Percentiles rank a stretch among this genome's conserved stretches.
These are phyloP conservation scores for Macropis europaea DNA, from an alignment of 2,888 invertebrate genomes.

Conservation along the genomic window DNA sequence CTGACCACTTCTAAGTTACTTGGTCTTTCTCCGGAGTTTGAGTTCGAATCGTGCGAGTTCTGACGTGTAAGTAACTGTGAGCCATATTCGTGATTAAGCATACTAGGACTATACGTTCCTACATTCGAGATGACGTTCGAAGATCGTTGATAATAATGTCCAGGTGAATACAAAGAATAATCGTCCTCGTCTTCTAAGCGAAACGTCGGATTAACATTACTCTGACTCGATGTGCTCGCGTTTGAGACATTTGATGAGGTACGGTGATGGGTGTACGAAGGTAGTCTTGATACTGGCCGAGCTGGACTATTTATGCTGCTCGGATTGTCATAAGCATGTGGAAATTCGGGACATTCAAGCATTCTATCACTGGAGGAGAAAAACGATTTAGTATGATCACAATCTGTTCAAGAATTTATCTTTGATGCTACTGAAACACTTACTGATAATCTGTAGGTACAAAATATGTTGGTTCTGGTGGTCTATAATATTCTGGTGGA, in stretches of 20 bases:
- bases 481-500: slow-evolving; percentile 72
- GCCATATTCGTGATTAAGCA: slow-evolving; percentile 74
- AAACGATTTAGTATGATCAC: background rate
- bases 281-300: slow-evolving; percentile 78
- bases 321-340: slow-evolving; percentile 82
- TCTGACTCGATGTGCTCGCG: slow-evolving; percentile 82
- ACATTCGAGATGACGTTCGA: slow-evolving; percentile 70
- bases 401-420: background rate
- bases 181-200: slow-evolving; percentile 83
- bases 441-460: slow-evolving; percentile 74
- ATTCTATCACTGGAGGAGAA: slow-evolving; percentile 70
- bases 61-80: slow-evolving; percentile 77
- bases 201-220: slow-evolving; percentile 84
- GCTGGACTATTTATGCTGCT: slow-evolving; percentile 80
- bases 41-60: slow-evolving; percentile 80
- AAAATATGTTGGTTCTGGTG: slow-evolving; percentile 72
- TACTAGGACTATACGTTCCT: slow-evolving; percentile 64
- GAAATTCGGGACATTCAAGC: slow-evolving; percentile 76
- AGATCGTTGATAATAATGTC: slow-evolving; percentile 80
- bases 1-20: slow-evolving; percentile 85
- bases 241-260: slow-evolving; percentile 81
- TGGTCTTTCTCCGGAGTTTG: slow-evolving; percentile 81
- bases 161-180: slow-evolving; percentile 78
- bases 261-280: slow-evolving; percentile 84
- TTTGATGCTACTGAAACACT: slow-evolving; percentile 44